phyloP scores from a whole-genome alignment of 2,797 vertebrate genomes.

The Menidia menidia region DNA sequence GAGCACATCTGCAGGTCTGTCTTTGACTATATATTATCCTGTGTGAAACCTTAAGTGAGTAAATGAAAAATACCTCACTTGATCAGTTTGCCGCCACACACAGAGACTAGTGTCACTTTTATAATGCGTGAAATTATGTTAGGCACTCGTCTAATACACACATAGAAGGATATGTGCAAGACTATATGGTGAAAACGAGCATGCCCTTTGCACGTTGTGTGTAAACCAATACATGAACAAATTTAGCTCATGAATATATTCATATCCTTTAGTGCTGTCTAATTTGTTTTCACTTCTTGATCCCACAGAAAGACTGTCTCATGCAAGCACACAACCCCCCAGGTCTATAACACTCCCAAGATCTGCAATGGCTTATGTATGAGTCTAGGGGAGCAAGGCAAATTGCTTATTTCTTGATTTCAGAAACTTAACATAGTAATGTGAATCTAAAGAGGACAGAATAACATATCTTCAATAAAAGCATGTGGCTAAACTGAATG shows the following conservation, averaged over 20 bases:
- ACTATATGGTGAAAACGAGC: not conserved
- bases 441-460: not conserved
- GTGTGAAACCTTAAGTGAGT: constrained; percentile 52
- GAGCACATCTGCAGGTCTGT: constrained; percentile 5
- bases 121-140: constrained; percentile 68
- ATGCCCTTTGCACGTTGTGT: not conserved
- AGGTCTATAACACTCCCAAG: not conserved
- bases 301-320: not conserved
- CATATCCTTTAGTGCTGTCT: not conserved
- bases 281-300: constrained; percentile 1
- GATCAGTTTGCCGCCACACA: constrained; percentile 59
- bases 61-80: constrained; percentile 52
- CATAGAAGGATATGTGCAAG: constrained; percentile 26
- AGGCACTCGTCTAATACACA: constrained; percentile 63
- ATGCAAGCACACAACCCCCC: not conserved
- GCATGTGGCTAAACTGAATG: not conserved
- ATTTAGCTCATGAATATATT: constrained; percentile 13
- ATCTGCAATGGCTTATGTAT: not conserved
- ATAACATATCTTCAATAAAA: not conserved
- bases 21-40: constrained; percentile 17
- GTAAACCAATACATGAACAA: not conserved
- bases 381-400: not conserved
- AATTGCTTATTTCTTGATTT: constrained; percentile 1
- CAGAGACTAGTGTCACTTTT: constrained; percentile 54
- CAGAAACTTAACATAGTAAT: not conserved